These are phyloP conservation scores for Vannuccia rotundouncinata DNA, from an alignment of 2,888 invertebrate genomes.

Conservation along the genomic window DNA sequence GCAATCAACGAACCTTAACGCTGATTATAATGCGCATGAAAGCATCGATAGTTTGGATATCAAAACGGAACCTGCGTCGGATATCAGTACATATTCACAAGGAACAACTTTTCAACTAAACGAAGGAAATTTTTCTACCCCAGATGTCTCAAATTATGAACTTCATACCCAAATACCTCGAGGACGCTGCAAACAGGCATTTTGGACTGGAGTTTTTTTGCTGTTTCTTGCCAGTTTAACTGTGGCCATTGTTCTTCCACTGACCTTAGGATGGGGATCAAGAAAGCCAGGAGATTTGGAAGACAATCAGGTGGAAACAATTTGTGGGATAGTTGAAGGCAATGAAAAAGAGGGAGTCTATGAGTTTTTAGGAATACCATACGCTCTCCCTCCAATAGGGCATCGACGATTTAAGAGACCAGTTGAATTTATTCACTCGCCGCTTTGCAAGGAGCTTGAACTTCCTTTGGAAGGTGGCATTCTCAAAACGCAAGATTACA, in stretches of 20 bases:
- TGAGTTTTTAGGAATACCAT: constrained; percentile 29
- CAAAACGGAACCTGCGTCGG: not conserved
- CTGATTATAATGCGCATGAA: no score
- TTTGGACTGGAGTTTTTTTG: not conserved
- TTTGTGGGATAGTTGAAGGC: constrained; percentile 32
- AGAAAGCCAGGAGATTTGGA: constrained; percentile 5
- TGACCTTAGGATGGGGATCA: not conserved
- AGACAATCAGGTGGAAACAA: not conserved
- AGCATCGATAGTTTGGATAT: not conserved
- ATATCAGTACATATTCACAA: not conserved
- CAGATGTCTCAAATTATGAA: not conserved
- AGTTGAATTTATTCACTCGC: not conserved
- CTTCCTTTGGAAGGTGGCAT: not conserved
- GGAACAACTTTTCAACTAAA: not conserved
- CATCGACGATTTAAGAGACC: not conserved
- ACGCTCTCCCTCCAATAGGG: constrained; percentile 29
- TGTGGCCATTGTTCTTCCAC: not conserved
- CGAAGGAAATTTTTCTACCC: not conserved
- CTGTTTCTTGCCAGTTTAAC: not conserved
- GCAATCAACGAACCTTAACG: no score
- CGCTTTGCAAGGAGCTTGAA: constrained; percentile 14
- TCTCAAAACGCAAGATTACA: constrained; percentile 14
- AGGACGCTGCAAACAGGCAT: not conserved
- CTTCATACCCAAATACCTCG: not conserved
- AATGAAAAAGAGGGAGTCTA: constrained; percentile 13